Conservation (phyloP, 2,888 invertebrate genomes). For the Hyles lineata region DNA sequence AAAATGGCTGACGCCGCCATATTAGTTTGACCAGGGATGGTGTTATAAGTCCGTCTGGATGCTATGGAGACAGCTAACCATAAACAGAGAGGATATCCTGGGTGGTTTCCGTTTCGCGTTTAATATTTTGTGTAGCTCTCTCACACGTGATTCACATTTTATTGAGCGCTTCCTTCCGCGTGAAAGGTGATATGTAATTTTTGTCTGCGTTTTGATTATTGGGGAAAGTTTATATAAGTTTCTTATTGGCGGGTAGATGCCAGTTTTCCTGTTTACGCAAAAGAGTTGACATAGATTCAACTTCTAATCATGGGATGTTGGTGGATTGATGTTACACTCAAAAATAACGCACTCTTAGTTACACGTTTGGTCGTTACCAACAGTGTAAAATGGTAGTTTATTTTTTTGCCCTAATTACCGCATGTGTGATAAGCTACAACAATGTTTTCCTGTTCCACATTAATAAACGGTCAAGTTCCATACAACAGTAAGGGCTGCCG, state of each 20-base stretch:
- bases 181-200: constrained; percentile 43
- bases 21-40: constrained; percentile 61
- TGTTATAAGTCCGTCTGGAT: constrained; percentile 74
- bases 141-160: constrained; percentile 61
- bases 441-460: not conserved
- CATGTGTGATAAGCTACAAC: too few relatives aligned
- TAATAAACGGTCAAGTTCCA: not conserved
- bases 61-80: constrained; percentile 72
- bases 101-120: constrained; percentile 65
- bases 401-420: too few relatives aligned
- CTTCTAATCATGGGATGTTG: too few relatives aligned
- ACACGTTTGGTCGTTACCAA: too few relatives aligned
- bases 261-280: constrained; percentile 10
- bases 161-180: constrained; percentile 56
- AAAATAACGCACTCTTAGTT: too few relatives aligned
- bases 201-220: constrained; percentile 19
- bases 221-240: constrained; percentile 19
- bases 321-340: too few relatives aligned
- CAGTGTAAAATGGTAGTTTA: too few relatives aligned
- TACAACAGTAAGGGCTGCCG: not conserved
- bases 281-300: not conserved
- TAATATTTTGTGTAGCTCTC: constrained; percentile 53
- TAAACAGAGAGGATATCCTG: constrained; percentile 80
- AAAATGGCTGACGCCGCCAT: constrained; percentile 71
- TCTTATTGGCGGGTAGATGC: not conserved